Percentiles rank a stretch among this genome's conserved stretches.
Conservation (phyloP, 2,113 vertebrate species). For the Ancistrus triradiatus region DNA sequence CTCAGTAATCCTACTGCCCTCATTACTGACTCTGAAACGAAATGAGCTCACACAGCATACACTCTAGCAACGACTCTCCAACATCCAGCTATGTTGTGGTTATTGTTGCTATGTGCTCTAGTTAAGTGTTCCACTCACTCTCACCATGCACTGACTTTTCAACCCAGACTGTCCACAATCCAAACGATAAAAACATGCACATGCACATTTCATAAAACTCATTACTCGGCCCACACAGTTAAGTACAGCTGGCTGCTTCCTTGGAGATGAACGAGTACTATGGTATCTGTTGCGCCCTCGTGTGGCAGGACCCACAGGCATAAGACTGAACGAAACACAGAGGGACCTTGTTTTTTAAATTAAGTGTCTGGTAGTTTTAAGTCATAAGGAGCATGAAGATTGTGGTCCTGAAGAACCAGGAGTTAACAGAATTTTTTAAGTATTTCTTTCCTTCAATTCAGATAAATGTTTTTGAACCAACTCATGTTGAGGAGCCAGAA, state of each 20-base stretch:
- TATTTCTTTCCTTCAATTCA: too few species aligned
- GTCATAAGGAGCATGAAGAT: not conserved
- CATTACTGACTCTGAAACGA: too few species aligned
- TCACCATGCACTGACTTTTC: slow-evolving; percentile 5
- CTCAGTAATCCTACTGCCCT: slow-evolving; percentile 17
- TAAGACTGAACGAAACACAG: slow-evolving; percentile 14
- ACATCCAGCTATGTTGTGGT: slow-evolving; percentile 24
- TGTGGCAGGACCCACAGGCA: slow-evolving; percentile 61
- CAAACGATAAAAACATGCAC: slow-evolving; percentile 11
- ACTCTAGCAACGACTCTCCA: slow-evolving; percentile 1
- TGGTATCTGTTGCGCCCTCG: slow-evolving; percentile 62
- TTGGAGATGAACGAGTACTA: slow-evolving; percentile 64
- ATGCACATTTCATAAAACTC: slow-evolving; percentile 20
- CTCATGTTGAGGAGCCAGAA: too few species aligned
- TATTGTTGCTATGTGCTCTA: slow-evolving; percentile 38
- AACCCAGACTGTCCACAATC: not conserved
- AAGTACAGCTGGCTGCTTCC: slow-evolving; percentile 42
- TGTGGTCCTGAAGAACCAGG: slow-evolving; percentile 12
- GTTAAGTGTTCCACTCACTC: slow-evolving; percentile 4
- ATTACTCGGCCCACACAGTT: not conserved
- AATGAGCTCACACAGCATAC: not conserved
- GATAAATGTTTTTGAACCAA: too few species aligned
- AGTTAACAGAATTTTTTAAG: slow-evolving; percentile 29
- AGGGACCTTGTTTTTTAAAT: not conserved
- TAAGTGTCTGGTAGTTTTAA: slow-evolving; percentile 16